phyloP scores from a whole-genome alignment of 2,113 vertebrate species.

The Talpa occidentalis region DNA sequence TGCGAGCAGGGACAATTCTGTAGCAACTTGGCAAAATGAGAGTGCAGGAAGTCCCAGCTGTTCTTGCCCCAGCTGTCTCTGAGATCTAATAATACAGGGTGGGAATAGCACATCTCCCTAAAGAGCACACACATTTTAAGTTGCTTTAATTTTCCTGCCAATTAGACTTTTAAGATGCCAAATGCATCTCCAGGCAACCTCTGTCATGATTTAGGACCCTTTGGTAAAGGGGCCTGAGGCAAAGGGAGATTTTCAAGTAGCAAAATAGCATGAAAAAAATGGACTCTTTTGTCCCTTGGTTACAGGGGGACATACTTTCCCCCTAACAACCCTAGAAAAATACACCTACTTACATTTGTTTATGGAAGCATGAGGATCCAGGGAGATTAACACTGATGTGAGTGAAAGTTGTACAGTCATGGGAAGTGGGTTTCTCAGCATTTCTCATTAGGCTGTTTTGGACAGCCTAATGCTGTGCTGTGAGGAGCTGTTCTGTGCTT shows the following conservation, averaged over 20 bases:
- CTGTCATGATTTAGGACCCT: conserved; percentile 44
- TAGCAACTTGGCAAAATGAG: conserved; percentile 47
- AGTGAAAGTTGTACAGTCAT: not conserved
- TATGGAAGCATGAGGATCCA: not conserved
- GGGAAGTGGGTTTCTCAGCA: not conserved
- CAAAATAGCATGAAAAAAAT: not conserved
- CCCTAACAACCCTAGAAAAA: conserved; percentile 24
- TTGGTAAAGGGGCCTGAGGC: conserved; percentile 25
- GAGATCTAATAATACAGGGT: conserved; percentile 65
- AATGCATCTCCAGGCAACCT: conserved; percentile 60
- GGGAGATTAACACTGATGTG: not conserved
- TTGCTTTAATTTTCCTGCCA: conserved; percentile 76
- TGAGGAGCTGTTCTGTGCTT: not conserved
- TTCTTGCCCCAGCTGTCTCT: conserved; percentile 63
- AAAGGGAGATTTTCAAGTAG: not conserved
- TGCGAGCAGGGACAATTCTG: conserved; percentile 75
- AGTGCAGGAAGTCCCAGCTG: conserved; percentile 56
- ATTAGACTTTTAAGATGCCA: conserved; percentile 68
- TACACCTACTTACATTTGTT: not conserved
- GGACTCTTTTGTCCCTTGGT: not conserved
- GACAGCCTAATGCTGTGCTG: not conserved
- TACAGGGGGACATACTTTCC: no score
- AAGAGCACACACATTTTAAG: conserved; percentile 62
- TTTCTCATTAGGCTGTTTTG: not conserved
- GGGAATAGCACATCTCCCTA: conserved; percentile 56